A percentile compares a stretch with the other conserved stretches of the same genome.
These are phyloP conservation scores for Gymnodraco acuticeps DNA, from an alignment of 2,797 vertebrate genomes.

Conservation along the genomic window DNA sequence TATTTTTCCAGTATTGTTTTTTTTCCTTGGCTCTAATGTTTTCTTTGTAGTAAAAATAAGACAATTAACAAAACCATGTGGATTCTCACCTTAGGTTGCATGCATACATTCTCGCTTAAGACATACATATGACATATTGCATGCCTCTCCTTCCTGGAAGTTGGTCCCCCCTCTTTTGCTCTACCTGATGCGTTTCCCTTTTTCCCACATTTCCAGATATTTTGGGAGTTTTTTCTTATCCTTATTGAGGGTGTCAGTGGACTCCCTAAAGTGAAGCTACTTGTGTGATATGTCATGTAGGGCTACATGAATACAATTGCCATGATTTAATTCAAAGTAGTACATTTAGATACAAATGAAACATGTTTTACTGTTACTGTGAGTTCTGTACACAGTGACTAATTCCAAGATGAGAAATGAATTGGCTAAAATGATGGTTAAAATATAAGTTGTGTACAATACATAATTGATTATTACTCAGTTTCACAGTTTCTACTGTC, in stretches of 20 bases:
- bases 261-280: not conserved
- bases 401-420: not conserved
- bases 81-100: constrained; percentile 31
- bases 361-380: not conserved
- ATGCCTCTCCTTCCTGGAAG: not conserved
- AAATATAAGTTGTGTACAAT: not conserved
- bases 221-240: not conserved
- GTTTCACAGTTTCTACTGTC: not conserved
- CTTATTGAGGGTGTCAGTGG: not conserved
- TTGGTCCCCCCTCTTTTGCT: not conserved
- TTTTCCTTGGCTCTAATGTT: constrained; percentile 42
- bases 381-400: not conserved
- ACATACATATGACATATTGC: not conserved
- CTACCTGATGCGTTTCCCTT: not conserved
- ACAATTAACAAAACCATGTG: constrained; percentile 20
- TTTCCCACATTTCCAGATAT: too few species aligned
- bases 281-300: not conserved
- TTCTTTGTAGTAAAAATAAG: constrained; percentile 17
- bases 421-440: not conserved
- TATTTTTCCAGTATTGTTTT: constrained; percentile 41
- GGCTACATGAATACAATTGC: not conserved
- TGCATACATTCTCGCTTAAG: constrained; percentile 17
- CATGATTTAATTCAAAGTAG: not conserved
- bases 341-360: not conserved
- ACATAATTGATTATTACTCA: not conserved